Evolutionary conservation across 2,888 invertebrate genomes (phyloP), one percentile per base, ranked within the genome.

Genomic region (Lacanobia oleracea): DNA sequence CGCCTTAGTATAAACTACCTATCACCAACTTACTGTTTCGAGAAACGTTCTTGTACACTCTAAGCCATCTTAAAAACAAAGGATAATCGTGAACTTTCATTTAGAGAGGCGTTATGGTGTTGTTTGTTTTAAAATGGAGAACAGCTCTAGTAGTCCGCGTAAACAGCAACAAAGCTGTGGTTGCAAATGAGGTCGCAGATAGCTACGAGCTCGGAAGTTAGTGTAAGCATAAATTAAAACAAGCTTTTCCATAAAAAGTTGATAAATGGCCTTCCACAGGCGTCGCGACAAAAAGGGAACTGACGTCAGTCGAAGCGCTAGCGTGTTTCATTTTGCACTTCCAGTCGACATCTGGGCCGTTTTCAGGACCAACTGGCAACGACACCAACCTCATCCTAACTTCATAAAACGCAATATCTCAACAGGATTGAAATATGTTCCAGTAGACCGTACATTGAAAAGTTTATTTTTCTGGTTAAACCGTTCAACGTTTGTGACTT

Each of bases 181-280:
- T 90, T 88, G 91, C 91, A 94, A 94, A 95, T 94, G 93, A 94
- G 93, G 93, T 94, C 91, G 91, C 88, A 92, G 93, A 94, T 94
- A 94, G 91, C 93, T 91, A 89, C 88, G 88, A 88, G 89, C 93
- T 92, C 89, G 89, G 90, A 93, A 94, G 92, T 94, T 93, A 92
- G 93, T 92, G 92, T 93, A 91, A 94, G 95, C 94, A 94, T 95
- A 95, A 95, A 95, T 95, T 95, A 95, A 95, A 94, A 94, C 94
- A 95, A 94, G 93, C 91, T 91, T 93, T 93, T 91, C 90, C 91
- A 93, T 94, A 95, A 95, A 95, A 96, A 95, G 94, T 94, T 95
- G 95, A 96, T 94, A 95, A 95, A 95, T 95, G 93, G 93, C 91
- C 89, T 89, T 94, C 89, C 93, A 91, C 94, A 92, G 93, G 92